These are phyloP conservation scores for Drosophila peninsularis DNA, from an alignment of 2,888 invertebrate species.

Conservation along the genomic window DNA sequence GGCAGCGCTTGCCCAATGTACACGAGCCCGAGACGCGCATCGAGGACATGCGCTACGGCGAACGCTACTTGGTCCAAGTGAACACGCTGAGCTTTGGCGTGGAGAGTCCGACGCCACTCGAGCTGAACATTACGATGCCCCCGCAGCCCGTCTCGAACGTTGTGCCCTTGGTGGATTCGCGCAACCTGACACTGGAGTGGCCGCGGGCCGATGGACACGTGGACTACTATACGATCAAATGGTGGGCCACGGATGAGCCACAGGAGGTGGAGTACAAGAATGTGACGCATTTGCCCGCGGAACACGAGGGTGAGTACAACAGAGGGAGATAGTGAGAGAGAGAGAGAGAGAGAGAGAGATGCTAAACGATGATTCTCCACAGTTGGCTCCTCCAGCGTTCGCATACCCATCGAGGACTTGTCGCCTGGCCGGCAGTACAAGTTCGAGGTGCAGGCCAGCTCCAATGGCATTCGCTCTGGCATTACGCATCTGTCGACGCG, in stretches of 20 bases:
- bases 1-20: constrained; percentile 89
- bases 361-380: not conserved
- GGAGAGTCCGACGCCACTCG: constrained; percentile 91
- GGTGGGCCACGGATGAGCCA: constrained; percentile 88
- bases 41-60: constrained; percentile 94
- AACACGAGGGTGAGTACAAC: constrained; percentile 63
- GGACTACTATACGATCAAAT: constrained; percentile 92
- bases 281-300: constrained; percentile 84
- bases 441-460: constrained; percentile 91
- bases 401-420: constrained; percentile 89
- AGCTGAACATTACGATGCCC: constrained; percentile 93
- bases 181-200: constrained; percentile 96
- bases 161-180: constrained; percentile 92
- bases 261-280: constrained; percentile 85
- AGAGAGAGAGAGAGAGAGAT: not conserved
- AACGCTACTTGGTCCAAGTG: constrained; percentile 93
- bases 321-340: not conserved
- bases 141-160: constrained; percentile 95
- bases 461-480: constrained; percentile 92
- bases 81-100: constrained; percentile 93
- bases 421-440: constrained; percentile 92
- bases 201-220: constrained; percentile 94
- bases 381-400: constrained; percentile 85
- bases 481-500: constrained; percentile 90
- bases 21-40: constrained; percentile 90